phyloP scores from a whole-genome alignment of 2,113 vertebrate species.

The Lophotis ruficrista region DNA sequence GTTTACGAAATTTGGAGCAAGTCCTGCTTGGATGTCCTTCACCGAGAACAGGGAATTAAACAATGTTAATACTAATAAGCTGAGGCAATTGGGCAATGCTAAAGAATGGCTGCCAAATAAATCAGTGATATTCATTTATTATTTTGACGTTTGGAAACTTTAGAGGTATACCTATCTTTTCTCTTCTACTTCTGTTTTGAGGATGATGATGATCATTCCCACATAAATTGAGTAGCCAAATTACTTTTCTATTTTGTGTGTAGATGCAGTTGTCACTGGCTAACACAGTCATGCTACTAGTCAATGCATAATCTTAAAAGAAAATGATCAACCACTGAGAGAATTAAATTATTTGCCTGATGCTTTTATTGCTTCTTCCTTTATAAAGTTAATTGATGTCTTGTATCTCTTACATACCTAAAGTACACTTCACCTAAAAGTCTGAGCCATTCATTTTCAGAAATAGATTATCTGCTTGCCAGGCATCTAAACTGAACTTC shows the following conservation, averaged over 20 bases:
- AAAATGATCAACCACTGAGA: neutral
- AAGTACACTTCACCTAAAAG: neutral
- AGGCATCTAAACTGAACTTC: neutral
- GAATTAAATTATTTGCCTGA: neutral
- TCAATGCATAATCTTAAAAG: neutral
- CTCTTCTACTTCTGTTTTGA: neutral
- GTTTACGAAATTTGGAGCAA: neutral
- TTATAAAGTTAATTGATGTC: neutral
- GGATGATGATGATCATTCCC: neutral
- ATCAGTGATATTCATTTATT: neutral
- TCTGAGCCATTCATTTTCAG: neutral
- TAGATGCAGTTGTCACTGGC: neutral
- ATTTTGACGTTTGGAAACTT: neutral
- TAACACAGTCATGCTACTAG: neutral
- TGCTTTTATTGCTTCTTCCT: neutral
- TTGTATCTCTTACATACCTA: neutral
- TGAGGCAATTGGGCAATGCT: neutral
- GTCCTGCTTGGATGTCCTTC: neutral
- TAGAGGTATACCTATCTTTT: neutral
- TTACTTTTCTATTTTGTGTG: neutral
- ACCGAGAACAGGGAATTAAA: neutral
- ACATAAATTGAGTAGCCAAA: neutral
- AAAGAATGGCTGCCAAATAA: neutral
- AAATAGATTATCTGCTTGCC: neutral
- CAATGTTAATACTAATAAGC: neutral